Conservation (phyloP, 2,888 invertebrate species). For the Teleiodes luculella region DNA sequence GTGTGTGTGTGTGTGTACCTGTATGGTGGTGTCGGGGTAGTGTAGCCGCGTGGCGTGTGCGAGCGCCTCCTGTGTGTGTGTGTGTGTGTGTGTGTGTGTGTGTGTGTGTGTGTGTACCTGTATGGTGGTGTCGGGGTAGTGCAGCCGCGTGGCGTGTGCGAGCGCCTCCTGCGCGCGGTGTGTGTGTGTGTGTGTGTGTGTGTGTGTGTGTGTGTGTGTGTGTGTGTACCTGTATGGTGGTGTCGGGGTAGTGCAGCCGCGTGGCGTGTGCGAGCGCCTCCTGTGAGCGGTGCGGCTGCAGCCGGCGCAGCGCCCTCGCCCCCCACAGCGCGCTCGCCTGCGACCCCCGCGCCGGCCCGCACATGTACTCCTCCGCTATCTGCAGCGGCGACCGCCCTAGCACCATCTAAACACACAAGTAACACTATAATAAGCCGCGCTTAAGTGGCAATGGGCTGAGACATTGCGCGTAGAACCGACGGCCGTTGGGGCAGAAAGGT, state of each 20-base stretch:
- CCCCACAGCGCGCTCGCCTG: constrained; percentile 90
- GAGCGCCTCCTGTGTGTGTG: no score
- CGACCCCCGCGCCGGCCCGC: constrained; percentile 76
- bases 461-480: no score
- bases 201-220: constrained; percentile 57
- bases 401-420: constrained; percentile 61
- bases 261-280: constrained; percentile 50
- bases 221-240: constrained; percentile 54
- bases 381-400: constrained; percentile 75
- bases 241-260: constrained; percentile 46
- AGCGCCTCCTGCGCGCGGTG: background rate
- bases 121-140: no score
- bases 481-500: no score
- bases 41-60: no score
- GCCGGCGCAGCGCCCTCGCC: constrained; percentile 87
- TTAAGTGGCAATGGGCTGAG: no score
- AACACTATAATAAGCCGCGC: no score
- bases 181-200: constrained; percentile 19
- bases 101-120: no score
- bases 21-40: no score
- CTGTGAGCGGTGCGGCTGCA: constrained; percentile 79
- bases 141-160: no score
- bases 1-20: no score
- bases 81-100: no score
- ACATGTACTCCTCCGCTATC: constrained; percentile 85